These are phyloP conservation scores for Podotricha telesiphe DNA, from an alignment of 2,888 invertebrate genomes.

Conservation along the genomic window DNA sequence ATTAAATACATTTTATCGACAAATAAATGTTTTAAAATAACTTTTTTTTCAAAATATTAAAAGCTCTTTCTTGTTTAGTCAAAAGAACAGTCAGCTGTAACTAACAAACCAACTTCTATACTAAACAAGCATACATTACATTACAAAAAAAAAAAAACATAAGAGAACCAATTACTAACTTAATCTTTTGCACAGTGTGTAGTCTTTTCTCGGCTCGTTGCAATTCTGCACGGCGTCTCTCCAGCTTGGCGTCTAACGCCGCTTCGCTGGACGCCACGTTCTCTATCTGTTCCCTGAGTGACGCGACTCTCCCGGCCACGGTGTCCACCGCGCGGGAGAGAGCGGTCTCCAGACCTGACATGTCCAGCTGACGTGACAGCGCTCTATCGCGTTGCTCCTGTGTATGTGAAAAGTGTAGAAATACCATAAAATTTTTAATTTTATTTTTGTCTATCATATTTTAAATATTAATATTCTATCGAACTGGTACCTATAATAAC, in stretches of 20 bases:
- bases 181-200: constrained; percentile 96
- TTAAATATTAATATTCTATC: no score
- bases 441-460: no score
- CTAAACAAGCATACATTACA: no score
- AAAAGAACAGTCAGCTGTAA: no score
- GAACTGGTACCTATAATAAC: no score
- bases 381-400: constrained; percentile 89
- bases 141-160: no score
- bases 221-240: constrained; percentile 93
- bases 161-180: constrained; percentile 78
- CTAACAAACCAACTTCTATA: no score
- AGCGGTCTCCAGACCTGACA: constrained; percentile 90
- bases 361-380: constrained; percentile 92
- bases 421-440: background rate
- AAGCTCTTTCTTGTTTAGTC: no score
- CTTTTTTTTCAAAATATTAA: no score
- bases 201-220: constrained; percentile 96
- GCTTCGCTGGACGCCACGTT: constrained; percentile 94
- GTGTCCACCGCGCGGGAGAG: constrained; percentile 89
- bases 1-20: no score
- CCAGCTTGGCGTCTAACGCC: constrained; percentile 95
- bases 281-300: constrained; percentile 90
- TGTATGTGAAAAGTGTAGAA: background rate
- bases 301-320: constrained; percentile 87
- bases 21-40: no score